Percentiles rank a stretch among this genome's conserved stretches.
Evolutionary conservation across 1,140 invertebrate species (phyloP).

Genomic region (Sesamia nonagrioides): DNA sequence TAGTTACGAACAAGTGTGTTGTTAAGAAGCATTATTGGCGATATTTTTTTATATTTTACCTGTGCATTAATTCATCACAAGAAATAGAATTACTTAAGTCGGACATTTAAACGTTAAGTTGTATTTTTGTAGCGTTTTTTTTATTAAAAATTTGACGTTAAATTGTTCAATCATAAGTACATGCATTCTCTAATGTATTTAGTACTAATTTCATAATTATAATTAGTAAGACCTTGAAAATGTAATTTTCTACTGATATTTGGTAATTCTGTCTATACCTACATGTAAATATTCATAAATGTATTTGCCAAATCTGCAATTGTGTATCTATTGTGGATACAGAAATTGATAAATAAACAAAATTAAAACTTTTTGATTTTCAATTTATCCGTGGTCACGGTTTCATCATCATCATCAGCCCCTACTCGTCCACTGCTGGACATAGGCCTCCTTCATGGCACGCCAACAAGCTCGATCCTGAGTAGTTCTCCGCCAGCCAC

Average conservation of each 20-base stretch:
- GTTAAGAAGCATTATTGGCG: constrained; percentile 53
- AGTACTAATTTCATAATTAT: constrained; percentile 43
- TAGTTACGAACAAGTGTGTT: constrained; percentile 67
- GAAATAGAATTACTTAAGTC: constrained; percentile 59
- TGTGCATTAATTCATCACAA: constrained; percentile 76
- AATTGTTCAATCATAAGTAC: constrained; percentile 38
- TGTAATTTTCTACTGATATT: constrained; percentile 53
- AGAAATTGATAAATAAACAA: constrained; percentile 86
- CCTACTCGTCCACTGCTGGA: no score
- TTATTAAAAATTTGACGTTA: constrained; percentile 38
- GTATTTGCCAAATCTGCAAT: constrained; percentile 70
- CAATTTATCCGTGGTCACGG: constrained; percentile 35
- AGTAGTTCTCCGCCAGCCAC: no score
- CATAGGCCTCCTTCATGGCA: no score
- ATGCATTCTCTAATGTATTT: constrained; percentile 38
- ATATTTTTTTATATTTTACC: constrained; percentile 64
- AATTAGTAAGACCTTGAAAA: constrained; percentile 50
- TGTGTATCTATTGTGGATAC: constrained; percentile 84
- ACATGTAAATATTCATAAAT: constrained; percentile 74
- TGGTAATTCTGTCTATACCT: constrained; percentile 57
- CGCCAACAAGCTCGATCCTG: no score
- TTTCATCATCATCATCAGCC: no score
- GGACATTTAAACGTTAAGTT: constrained; percentile 44
- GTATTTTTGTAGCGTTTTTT: constrained; percentile 75
- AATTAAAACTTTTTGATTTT: constrained; percentile 61